Base-by-base conservation (phyloP, 2,797 vertebrate species). In the Neosalanx taihuensis region DNA sequence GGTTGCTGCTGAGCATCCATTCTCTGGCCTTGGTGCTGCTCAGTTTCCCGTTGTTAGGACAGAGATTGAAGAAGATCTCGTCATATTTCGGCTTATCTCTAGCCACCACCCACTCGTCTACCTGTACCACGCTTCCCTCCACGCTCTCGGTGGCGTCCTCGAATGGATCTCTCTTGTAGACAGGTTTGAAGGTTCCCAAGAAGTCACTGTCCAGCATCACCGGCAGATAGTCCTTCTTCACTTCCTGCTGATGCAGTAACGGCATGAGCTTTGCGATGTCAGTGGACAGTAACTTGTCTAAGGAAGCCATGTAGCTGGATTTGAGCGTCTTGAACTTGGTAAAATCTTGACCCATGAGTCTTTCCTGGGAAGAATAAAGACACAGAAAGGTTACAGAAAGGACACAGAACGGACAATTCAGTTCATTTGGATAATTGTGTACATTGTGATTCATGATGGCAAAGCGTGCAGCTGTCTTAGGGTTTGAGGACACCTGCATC, bases 71-170 rank as follows among this genome's bases (percentile, higher is more conserved):
- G 88, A 97, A 97, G 81, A 97, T 95, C 89, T 97, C 95, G 2
- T 97, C 95, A 0, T 96, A 97, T 53, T 96, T 97, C 10, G 94
- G 89, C 79, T 97, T 97, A 87, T 94, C 93, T 80, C 92, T 95
- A 63, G 91, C 94, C 74, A 96, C 94, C 10, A 90, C 89, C 96
- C 96, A 97, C 0, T 92, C 88, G 2, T 85, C 83, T 0, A 77
- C 82, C 60, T 87, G 86, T 0, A 17, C 31, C 23, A 86, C 86
- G 0, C 79, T 83, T 72, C 77, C 73, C 15, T 87, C 85, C 0
- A 84, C 84, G 0, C 86, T 84, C 63, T 80, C 83, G 6, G 90
- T 82, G 10, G 86, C 75, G 63, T 90, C 88, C 5, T 90, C 92
- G 70, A 94, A 95, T 0, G 91, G 90, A 0, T 93, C 89, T 10